Conservation (phyloP, 2,888 invertebrate species). For the Coelinius sp. region DNA sequence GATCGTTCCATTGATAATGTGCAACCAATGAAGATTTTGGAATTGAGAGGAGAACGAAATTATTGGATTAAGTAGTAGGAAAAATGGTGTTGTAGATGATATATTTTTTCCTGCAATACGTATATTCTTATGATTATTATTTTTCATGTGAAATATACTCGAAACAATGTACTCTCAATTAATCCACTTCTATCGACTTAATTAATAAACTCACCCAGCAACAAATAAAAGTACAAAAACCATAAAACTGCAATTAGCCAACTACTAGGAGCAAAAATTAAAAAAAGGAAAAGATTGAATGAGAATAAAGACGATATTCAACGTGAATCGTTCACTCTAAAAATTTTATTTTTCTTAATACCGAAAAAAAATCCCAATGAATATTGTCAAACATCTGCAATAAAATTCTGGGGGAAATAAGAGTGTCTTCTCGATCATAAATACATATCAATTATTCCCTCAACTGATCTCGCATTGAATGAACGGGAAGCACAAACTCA, state of each 20-base stretch:
- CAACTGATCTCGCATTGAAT: neutral
- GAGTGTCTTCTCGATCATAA: slow-evolving; percentile 11
- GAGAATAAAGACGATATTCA: slow-evolving; percentile 1
- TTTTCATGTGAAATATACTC: neutral
- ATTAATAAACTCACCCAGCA: neutral
- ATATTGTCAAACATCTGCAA: neutral
- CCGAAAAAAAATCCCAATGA: neutral
- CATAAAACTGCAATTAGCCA: neutral
- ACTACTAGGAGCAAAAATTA: neutral
- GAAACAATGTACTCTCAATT: neutral
- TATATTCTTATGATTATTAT: neutral
- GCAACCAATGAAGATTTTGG: neutral
- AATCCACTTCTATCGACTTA: neutral
- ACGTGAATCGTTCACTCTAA: neutral
- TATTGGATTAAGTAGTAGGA: neutral
- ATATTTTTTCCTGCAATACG: neutral
- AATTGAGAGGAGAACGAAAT: neutral
- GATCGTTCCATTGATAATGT: neutral
- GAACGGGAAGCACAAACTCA: neutral
- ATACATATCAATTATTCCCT: slow-evolving; percentile 37
- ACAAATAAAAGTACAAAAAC: slow-evolving; percentile 28
- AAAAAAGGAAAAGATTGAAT: neutral
- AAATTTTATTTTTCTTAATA: slow-evolving; percentile 29
- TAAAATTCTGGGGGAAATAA: neutral
- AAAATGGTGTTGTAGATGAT: too few relatives aligned